phyloP scores from a whole-genome alignment of 2,797 vertebrate species.

The Acrocephalus scirpaceus region DNA sequence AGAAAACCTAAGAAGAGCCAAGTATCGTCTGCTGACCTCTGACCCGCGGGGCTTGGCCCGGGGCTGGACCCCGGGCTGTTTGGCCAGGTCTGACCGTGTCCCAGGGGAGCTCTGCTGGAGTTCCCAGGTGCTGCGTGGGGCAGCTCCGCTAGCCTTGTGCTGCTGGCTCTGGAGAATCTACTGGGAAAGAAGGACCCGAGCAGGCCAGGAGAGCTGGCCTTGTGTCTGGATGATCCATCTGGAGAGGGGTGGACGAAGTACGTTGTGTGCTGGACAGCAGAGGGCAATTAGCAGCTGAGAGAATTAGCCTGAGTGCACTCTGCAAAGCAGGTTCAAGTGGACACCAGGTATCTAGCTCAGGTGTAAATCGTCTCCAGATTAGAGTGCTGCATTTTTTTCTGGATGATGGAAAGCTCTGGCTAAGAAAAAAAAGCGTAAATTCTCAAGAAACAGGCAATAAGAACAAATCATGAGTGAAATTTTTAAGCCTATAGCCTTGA shows the following conservation, averaged over 20 bases:
- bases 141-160: neutral
- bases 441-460: neutral
- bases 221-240: neutral
- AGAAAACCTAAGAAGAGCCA: neutral
- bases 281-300: neutral
- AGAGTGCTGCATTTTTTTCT: neutral
- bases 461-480: neutral
- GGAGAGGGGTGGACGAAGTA: neutral
- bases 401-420: neutral
- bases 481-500: neutral
- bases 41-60: fast-evolving
- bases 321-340: neutral
- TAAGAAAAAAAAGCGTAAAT: neutral
- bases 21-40: neutral
- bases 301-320: neutral
- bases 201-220: neutral
- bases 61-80: neutral
- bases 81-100: fast-evolving
- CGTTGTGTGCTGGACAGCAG: neutral
- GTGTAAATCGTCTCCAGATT: neutral
- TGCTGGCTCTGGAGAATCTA: neutral
- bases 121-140: neutral
- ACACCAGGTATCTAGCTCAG: neutral
- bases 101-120: fast-evolving
- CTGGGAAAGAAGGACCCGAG: neutral